phyloP scores from a whole-genome alignment of 2,888 invertebrate species.

The Eupithecia pulchellata region DNA sequence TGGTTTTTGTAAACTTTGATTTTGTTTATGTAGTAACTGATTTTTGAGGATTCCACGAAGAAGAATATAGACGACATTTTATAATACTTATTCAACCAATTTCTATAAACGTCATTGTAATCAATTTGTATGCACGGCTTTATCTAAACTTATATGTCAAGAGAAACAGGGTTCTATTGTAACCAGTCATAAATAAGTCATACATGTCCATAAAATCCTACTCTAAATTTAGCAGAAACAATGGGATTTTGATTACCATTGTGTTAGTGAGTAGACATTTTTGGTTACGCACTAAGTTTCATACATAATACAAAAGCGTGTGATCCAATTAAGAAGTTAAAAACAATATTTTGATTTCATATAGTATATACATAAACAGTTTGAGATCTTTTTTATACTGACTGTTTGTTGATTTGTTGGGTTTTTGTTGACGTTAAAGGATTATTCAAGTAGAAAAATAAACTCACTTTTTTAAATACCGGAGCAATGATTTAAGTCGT shows the following conservation, averaged over 20 bases:
- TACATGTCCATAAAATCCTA: conserved; percentile 1
- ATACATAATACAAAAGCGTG: neutral
- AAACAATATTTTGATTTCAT: neutral
- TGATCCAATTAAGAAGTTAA: neutral
- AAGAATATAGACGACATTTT: neutral
- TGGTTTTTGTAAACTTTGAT: neutral
- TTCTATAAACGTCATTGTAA: neutral
- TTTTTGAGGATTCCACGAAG: neutral
- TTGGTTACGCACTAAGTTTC: neutral
- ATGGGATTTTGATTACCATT: conserved; percentile 6
- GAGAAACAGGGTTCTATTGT: conserved; percentile 11
- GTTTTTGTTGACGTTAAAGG: neutral
- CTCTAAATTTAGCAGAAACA: conserved; percentile 19
- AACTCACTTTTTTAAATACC: neutral
- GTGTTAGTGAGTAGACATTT: too few species aligned
- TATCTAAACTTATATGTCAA: conserved; percentile 18
- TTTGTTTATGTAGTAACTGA: neutral
- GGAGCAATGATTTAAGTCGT: neutral
- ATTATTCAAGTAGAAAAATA: neutral
- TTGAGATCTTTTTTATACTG: too few species aligned
- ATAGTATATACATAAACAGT: too few species aligned
- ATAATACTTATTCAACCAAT: conserved; percentile 6
- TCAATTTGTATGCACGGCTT: conserved; percentile 18
- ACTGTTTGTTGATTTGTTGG: neutral
- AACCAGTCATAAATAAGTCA: conserved; percentile 2